Conservation (phyloP, 2,888 invertebrate genomes). For the Celastrina argiolus region DNA sequence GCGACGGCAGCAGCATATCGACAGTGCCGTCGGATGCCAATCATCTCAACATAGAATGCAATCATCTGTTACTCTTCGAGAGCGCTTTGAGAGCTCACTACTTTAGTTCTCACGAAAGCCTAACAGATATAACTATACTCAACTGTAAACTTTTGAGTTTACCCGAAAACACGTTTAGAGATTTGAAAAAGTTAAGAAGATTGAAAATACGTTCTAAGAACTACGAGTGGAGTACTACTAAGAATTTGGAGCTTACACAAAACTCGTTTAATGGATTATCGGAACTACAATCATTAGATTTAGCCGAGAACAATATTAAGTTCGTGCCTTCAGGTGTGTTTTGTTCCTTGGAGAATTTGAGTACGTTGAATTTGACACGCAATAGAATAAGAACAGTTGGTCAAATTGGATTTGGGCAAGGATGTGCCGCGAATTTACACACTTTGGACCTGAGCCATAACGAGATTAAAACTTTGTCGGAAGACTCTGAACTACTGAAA, state of each 20-base stretch:
- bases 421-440: conserved; percentile 83
- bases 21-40: conserved; percentile 82
- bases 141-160: conserved; percentile 89
- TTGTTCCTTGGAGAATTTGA: conserved; percentile 87
- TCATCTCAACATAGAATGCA: conserved; percentile 86
- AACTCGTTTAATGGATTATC: conserved; percentile 86
- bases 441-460: conserved; percentile 89
- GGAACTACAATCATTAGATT: conserved; percentile 87
- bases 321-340: conserved; percentile 87
- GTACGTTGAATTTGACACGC: conserved; percentile 89
- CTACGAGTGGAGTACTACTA: conserved; percentile 86
- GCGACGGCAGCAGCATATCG: conserved; percentile 81
- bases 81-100: conserved; percentile 85
- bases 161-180: conserved; percentile 87
- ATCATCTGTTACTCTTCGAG: conserved; percentile 86
- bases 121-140: conserved; percentile 85
- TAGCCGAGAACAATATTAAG: conserved; percentile 90
- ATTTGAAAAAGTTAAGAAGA: conserved; percentile 86
- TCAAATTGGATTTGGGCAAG: conserved; percentile 83
- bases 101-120: conserved; percentile 83
- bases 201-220: conserved; percentile 89
- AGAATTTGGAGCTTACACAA: conserved; percentile 84
- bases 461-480: conserved; percentile 84
- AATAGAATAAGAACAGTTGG: conserved; percentile 89
- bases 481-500: conserved; percentile 85